Conservation (phyloP, 2,797 vertebrate species). For the Sebastes nivosus region DNA sequence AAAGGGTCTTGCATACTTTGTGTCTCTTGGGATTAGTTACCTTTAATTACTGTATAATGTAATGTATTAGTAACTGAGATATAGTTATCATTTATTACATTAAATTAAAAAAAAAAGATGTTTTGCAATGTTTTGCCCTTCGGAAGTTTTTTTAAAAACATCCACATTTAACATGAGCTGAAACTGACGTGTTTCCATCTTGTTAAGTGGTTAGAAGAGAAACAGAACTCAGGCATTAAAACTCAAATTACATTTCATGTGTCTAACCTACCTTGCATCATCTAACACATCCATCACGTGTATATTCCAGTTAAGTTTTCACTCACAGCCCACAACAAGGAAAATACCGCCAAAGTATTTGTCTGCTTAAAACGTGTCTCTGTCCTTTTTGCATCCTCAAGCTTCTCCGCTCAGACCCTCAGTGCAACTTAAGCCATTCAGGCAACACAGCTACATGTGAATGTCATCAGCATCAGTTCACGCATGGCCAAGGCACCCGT, state of each 20-base stretch:
- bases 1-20: not conserved
- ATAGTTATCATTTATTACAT: not conserved
- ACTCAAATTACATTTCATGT: not conserved
- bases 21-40: not conserved
- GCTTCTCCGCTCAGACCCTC: constrained; percentile 46
- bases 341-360: constrained; percentile 36
- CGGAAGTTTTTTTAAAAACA: not conserved
- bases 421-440: constrained; percentile 62
- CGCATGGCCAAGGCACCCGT: constrained; percentile 61
- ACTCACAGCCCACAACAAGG: constrained; percentile 2
- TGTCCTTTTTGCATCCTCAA: constrained; percentile 38
- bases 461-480: constrained; percentile 80
- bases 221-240: not conserved
- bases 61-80: not conserved
- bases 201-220: not conserved
- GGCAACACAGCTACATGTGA: constrained; percentile 75
- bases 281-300: not conserved
- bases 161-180: not conserved
- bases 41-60: not conserved
- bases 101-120: not conserved
- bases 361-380: constrained; percentile 49
- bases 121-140: not conserved
- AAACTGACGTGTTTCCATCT: not conserved
- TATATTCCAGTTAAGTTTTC: constrained; percentile 5
- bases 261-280: not conserved